Conservation (phyloP, 2,113 vertebrate genomes). For the Lamprotornis superbus region DNA sequence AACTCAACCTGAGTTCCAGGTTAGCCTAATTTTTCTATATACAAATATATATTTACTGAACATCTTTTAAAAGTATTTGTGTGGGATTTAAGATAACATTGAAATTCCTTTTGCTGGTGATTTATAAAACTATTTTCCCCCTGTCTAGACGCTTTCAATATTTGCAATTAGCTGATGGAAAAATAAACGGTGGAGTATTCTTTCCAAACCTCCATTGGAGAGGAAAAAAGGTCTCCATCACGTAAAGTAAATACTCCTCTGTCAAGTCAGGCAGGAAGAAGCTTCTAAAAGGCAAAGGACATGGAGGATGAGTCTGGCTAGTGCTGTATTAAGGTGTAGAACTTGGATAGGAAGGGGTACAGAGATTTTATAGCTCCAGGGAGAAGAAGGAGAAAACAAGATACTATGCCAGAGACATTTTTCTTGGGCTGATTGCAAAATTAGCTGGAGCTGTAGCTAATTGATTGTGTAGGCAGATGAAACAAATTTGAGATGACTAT, state of each 20-base stretch:
- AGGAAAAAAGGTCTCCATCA: conserved; percentile 28
- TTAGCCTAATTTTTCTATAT: conserved; percentile 6
- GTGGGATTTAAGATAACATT: conserved; percentile 52
- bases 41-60: conserved; percentile 45
- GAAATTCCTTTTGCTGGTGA: conserved; percentile 45
- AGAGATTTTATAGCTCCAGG: conserved; percentile 43
- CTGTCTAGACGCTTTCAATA: conserved; percentile 48
- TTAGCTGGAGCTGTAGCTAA: conserved; percentile 64
- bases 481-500: conserved; percentile 57
- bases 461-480: conserved; percentile 68
- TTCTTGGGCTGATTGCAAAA: conserved; percentile 60
- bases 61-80: conserved; percentile 27
- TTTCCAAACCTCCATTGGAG: conserved; percentile 31
- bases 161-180: conserved; percentile 60
- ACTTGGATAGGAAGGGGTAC: conserved; percentile 1
- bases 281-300: conserved; percentile 10
- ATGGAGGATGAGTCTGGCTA: background rate
- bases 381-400: conserved; percentile 26
- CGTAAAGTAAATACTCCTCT: conserved; percentile 19
- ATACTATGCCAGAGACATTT: conserved; percentile 44
- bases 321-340: background rate
- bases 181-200: conserved; percentile 44
- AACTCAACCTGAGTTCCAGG: background rate
- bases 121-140: conserved; percentile 46
- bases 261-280: conserved; percentile 6